A percentile compares a stretch with the other conserved stretches of the same genome.
These are phyloP conservation scores for Calonectris borealis DNA, from an alignment of 2,113 vertebrate genomes.

Conservation along the genomic window DNA sequence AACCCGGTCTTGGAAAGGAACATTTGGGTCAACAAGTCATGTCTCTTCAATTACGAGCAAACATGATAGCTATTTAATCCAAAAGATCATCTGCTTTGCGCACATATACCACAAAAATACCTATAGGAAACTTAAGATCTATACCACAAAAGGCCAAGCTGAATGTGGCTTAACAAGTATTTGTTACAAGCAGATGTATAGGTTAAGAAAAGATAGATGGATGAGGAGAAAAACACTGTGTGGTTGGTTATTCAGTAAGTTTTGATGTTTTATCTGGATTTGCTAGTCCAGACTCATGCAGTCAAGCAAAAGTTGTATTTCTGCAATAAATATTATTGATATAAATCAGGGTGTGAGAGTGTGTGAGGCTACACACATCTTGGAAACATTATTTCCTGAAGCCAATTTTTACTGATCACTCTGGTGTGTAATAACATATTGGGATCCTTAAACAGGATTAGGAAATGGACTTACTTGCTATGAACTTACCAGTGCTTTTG, in stretches of 20 bases:
- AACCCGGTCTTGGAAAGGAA: background rate
- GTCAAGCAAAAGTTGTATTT: background rate
- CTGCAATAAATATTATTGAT: background rate
- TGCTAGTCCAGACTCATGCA: background rate
- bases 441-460: background rate
- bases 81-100: background rate
- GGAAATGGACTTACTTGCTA: background rate
- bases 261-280: background rate
- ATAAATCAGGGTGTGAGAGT: background rate
- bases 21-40: background rate
- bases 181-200: background rate
- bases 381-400: background rate
- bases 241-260: background rate
- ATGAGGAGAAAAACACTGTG: background rate
- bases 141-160: background rate
- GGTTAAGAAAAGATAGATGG: background rate
- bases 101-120: background rate
- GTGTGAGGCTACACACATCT: background rate
- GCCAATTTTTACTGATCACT: background rate
- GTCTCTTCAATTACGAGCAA: background rate
- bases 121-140: background rate
- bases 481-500: background rate
- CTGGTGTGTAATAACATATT: background rate
- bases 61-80: background rate
- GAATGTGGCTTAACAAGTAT: background rate